phyloP scores from a whole-genome alignment of 1,140 invertebrate genomes.

The Augochlora pura region DNA sequence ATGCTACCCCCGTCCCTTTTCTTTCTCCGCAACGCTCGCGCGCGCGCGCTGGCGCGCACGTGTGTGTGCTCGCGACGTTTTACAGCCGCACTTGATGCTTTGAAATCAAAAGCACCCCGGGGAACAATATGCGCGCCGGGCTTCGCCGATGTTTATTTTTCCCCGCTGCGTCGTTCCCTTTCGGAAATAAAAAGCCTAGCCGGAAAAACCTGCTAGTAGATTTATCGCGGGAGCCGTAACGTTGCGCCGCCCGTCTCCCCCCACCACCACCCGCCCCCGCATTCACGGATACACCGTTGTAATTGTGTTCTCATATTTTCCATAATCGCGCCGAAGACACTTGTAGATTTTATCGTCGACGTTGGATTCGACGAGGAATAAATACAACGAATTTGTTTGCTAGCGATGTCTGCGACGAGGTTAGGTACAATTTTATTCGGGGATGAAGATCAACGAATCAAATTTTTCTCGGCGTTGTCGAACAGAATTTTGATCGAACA shows the following conservation, averaged over 20 bases:
- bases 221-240: conserved; percentile 7
- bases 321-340: background rate
- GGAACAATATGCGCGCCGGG: conserved; percentile 47
- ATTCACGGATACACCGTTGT: background rate
- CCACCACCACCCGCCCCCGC: too few species aligned
- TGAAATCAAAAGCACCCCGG: conserved; percentile 59
- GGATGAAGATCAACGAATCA: too few species aligned
- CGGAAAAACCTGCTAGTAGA: conserved; percentile 9
- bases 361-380: too few species aligned
- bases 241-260: background rate
- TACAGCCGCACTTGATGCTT: conserved; percentile 27
- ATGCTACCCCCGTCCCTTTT: background rate
- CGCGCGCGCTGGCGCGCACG: too few species aligned
- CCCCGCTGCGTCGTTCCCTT: conserved; percentile 32
- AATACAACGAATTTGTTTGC: too few species aligned
- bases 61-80: conserved; percentile 16
- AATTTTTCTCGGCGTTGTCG: too few species aligned
- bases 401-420: too few species aligned
- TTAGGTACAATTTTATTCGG: too few species aligned
- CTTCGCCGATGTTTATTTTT: conserved; percentile 51
- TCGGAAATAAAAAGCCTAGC: conserved; percentile 32
- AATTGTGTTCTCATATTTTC: background rate
- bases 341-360: background rate
- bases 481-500: too few species aligned
- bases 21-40: conserved; percentile 22